Evolutionary conservation across 2,888 invertebrate species (phyloP).

Genomic region (Camponotus fellah): DNA sequence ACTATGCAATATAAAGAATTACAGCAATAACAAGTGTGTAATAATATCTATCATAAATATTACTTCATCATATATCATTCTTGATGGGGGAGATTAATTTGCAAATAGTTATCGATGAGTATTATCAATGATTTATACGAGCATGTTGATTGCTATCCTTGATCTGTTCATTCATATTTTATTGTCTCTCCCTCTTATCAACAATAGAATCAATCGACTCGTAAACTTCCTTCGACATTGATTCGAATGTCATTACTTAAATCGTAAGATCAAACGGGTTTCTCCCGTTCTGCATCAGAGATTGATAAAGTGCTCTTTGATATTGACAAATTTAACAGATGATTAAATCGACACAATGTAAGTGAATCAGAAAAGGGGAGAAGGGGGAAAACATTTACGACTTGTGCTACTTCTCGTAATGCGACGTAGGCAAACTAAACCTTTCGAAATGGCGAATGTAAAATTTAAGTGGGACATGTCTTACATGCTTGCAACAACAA

Average conservation of each 20-base stretch:
- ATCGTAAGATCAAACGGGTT: not conserved
- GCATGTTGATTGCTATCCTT: not conserved
- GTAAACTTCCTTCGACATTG: not conserved
- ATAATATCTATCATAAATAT: not conserved
- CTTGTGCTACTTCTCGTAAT: slow-evolving; percentile 37
- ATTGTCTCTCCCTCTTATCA: not conserved
- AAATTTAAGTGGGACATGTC: slow-evolving; percentile 47
- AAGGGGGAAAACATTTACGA: not conserved
- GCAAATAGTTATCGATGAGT: not conserved
- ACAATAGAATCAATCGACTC: not conserved
- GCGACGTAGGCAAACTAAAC: not conserved
- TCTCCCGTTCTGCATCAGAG: not conserved
- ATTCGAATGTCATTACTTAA: not conserved
- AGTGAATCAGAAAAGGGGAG: not conserved
- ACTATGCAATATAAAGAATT: not conserved
- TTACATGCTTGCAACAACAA: slow-evolving; percentile 26
- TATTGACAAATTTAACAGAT: not conserved
- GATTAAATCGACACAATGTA: not conserved
- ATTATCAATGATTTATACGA: not conserved
- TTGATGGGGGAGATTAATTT: not conserved
- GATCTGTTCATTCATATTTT: slow-evolving; percentile 17
- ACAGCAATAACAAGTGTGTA: not conserved
- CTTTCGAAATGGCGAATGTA: slow-evolving; percentile 23
- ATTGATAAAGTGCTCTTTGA: not conserved
- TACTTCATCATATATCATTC: not conserved